Evolutionary conservation across 2,797 vertebrate genomes (phyloP), one percentile per base, ranked within the genome.

Genomic region (Basileuterus tristriatus): DNA sequence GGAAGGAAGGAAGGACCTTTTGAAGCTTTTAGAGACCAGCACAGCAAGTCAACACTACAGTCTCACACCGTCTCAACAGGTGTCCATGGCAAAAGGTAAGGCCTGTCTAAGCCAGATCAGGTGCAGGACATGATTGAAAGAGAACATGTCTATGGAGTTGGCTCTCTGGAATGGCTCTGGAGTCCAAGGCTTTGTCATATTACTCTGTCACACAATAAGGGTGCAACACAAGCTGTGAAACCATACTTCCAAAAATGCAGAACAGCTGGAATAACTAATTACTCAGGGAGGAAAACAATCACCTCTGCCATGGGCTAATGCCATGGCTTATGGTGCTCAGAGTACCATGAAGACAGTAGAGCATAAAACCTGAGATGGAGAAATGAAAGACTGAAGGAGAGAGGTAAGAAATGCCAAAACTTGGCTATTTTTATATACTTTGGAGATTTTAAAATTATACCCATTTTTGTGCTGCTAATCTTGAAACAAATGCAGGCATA

Each of bases 341-440:
- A 68, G 59, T 44, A 59, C 36, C 29, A 53, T 0, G 0, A 53
- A 71, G 47, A 50, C 18, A 30, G 5, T 22, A 50, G 9, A 55
- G 44, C 22, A 74, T 32, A n/a, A 86, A 71, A 78, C 4, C 9
- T 36, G 76, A 68, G 67, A 75, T 0, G 1, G 8, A 79, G 27
- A 85, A 56, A 76, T 7, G 17, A 62, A 89, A 71, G 8, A 36
- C 21, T 44, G 26, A 53, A 79, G 18, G 37, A 79, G 47, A 86
- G 12, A 59, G 11, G 6, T 16, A n/a, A 39, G 20, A 8, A 52
- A 89, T 44, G 16, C 0, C 6, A 77, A 87, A 82, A 60, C 2
- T 17, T 18, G 29, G 29, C 3, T 43, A 52, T 41, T 89, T 85
- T 78, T 41, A 83, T 27, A 23, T 29, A 8, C 13, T 37, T 69